Evolutionary conservation across 2,797 vertebrate genomes (phyloP), one percentile per base, ranked within the genome.

Genomic region (Xyrichtys novacula): DNA sequence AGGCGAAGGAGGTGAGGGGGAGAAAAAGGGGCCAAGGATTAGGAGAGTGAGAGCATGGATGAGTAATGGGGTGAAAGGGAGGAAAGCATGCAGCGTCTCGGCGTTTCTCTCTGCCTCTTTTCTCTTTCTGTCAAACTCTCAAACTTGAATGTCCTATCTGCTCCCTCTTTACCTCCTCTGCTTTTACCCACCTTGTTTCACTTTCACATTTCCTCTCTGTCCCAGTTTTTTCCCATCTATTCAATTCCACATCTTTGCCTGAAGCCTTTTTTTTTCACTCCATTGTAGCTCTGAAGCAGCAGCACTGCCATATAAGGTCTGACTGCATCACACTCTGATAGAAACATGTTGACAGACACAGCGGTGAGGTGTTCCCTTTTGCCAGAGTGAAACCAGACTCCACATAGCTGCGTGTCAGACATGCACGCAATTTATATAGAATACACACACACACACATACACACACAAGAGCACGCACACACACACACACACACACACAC

Each of bases 281-380:
- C 42, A 1, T 47, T 75, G 44, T 56, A 54, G 64, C 58, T 65
- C n/a, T 58, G 68, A 52, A 59, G 36, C 66, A 67, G 44, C 47
- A 59, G 15, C 47, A 28, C 64, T 49, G 40, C 89, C 89, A 84
- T 89, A 89, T 88, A 91, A 61, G 88, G 89, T 64, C 67, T 70
- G 49, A 61, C 53, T 70, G 67, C 75, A 52, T 38, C 63, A 19
- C 63, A 19, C 34, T 42, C 52, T 7, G 36, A 47, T 17, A 47
- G 62, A 79, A 53, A 65, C 71, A 78, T 57, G 74, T 65, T 81
- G 83, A 81, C 68, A 60, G 68, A 77, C 44, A 28, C 48, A 32
- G 54, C 75, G 63, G 55, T 77, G 78, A 80, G 75, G 78, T 84
- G 78, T 81, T 88, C 70, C 48, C 60, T 76, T 67, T 67, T 43